These are phyloP conservation scores for Pilophorus perplexus DNA, from an alignment of 2,888 invertebrate genomes.

Conservation along the genomic window DNA sequence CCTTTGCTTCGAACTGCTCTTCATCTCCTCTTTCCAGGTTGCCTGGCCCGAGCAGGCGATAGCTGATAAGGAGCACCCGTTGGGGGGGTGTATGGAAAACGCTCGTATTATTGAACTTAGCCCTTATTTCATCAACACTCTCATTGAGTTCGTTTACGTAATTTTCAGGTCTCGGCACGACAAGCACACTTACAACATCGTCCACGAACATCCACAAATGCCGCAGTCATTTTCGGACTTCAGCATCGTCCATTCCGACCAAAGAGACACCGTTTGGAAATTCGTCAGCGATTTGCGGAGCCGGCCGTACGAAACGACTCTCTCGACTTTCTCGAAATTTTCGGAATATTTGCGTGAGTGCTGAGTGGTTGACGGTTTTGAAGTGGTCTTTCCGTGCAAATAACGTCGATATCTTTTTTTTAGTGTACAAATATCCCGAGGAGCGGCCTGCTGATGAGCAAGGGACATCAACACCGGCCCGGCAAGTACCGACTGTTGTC, in stretches of 20 bases:
- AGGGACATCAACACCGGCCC: constrained; percentile 16
- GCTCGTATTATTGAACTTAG: no score
- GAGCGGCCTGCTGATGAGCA: constrained; percentile 48
- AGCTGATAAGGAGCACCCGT: no score
- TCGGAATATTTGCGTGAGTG: constrained; percentile 69
- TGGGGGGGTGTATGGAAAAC: no score
- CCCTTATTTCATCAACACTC: no score
- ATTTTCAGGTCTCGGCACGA: constrained; percentile 65
- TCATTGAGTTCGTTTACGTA: constrained; percentile 6
- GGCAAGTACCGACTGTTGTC: constrained; percentile 9
- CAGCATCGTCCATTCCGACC: constrained; percentile 69
- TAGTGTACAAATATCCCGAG: constrained; percentile 49
- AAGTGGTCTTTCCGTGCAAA: not conserved
- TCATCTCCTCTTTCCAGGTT: no score
- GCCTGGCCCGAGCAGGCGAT: no score
- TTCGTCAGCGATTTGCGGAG: constrained; percentile 61
- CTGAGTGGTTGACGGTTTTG: not conserved
- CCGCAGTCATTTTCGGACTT: constrained; percentile 84
- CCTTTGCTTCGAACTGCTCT: no score
- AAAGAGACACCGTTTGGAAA: constrained; percentile 66
- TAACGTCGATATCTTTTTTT: not conserved
- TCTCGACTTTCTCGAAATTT: constrained; percentile 83
- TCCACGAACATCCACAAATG: constrained; percentile 63
- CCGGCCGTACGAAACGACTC: constrained; percentile 77
- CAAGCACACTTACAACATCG: constrained; percentile 67